Evolutionary conservation across 1,140 invertebrate species (phyloP), one percentile per base, ranked within the genome.

Genomic region (Sminthurides bifidus): DNA sequence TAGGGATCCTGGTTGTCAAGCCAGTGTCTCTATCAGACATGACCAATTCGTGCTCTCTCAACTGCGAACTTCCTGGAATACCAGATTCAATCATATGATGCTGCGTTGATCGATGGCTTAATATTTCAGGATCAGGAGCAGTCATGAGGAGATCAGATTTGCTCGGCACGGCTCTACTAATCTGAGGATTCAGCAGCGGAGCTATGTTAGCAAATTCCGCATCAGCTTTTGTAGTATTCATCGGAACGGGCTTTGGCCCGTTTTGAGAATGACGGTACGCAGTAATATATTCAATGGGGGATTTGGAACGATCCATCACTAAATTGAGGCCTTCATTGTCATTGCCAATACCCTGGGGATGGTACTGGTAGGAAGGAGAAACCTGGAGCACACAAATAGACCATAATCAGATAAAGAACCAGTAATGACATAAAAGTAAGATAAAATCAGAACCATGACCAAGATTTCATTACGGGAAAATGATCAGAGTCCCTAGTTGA

Each of bases 121-220:
- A 30, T 27, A 27, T 48, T 10, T 14, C 27, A 6, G 44, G 44
- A 48, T 48, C 30, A 4, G 44, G 8, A 21, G 44, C 44, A 26
- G 44, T 48, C 44, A 48, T 48, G 8, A 48, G 19, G 19, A 48
- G 44, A 8, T 48, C 44, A 4, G 44, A 48, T 30, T 48, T 48
- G 21, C 40, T n/a, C 8, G 19, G 14, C 6, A 30, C 23, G 3
- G 12, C 23, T 5, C 26, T 48, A 27, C 19, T 48, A 10, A 48
- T 48, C 19, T 45, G 46, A 51, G 30, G 59, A 45, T 50, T 64
- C 1, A 64, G 46, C 15, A 60, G 44, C 5, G 62, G 62, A n/a
- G 62, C 62, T 45, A 64, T 64, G 50, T 60, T 58, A 19, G 62
- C 62, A 56, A 56, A 64, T 4, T 43, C 58, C 1, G 52, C 56